Evolutionary conservation across 1,140 invertebrate species (phyloP).

Genomic region (Pararge aegeria): DNA sequence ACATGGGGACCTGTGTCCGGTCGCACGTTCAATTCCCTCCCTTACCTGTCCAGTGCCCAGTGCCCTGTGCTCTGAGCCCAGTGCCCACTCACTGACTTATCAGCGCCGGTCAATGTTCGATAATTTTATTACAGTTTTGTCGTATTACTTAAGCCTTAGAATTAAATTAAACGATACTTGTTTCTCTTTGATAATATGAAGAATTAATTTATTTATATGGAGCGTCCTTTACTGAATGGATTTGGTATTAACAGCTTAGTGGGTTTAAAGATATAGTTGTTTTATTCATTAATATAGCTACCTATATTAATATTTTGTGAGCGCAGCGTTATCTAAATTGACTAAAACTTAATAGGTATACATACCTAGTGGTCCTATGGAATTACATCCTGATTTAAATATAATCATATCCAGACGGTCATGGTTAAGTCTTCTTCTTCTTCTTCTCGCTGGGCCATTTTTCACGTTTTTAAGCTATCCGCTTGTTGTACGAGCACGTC

Average conservation of each 20-base stretch:
- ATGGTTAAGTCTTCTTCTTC: no score
- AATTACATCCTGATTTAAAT: no score
- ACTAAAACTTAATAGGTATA: no score
- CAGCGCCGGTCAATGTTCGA: slow-evolving; percentile 67
- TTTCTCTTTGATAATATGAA: slow-evolving; percentile 63
- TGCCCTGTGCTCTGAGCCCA: not conserved
- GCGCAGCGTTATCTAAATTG: no score
- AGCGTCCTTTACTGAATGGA: slow-evolving; percentile 3
- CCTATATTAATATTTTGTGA: no score
- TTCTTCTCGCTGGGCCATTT: no score
- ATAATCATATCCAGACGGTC: no score
- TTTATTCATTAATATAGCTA: no score
- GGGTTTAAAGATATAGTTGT: no score
- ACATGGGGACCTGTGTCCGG: slow-evolving; percentile 65
- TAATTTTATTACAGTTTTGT: slow-evolving; percentile 79
- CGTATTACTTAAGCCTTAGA: slow-evolving; percentile 71
- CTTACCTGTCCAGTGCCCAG: not conserved
- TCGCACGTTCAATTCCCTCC: slow-evolving; percentile 48
- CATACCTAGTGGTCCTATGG: no score
- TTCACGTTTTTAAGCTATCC: no score
- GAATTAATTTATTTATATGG: slow-evolving; percentile 63
- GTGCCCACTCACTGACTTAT: slow-evolving; percentile 48
- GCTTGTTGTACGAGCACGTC: no score
- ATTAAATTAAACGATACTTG: slow-evolving; percentile 74
- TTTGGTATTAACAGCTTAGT: not conserved